Evolutionary conservation across 2,888 invertebrate genomes (phyloP).

Genomic region (Malacosoma neustria): DNA sequence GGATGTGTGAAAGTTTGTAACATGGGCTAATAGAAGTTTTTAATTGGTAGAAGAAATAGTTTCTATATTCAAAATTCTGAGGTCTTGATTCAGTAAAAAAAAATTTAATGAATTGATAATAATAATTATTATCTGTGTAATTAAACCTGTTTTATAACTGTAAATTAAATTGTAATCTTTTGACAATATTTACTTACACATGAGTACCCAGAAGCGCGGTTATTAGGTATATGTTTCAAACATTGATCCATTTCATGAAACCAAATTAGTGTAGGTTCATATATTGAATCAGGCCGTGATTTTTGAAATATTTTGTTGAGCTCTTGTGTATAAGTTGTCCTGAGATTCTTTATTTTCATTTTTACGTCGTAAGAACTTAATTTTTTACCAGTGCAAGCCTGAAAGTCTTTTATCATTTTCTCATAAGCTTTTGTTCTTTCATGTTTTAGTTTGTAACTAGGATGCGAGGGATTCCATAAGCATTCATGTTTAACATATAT

Average conservation of each 20-base stretch:
- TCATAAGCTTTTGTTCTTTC: conserved; percentile 49
- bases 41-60: no score
- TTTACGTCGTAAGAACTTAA: conserved; percentile 52
- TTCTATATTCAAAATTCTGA: no score
- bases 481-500: conserved; percentile 64
- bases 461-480: conserved; percentile 59
- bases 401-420: conserved; percentile 42
- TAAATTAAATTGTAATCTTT: no score
- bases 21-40: no score
- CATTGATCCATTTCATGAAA: conserved; percentile 58
- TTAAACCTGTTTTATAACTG: neutral
- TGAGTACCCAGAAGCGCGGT: conserved; percentile 25
- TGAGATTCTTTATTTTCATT: conserved; percentile 61
- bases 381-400: conserved; percentile 33
- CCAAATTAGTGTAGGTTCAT: conserved; percentile 54
- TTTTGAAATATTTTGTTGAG: conserved; percentile 57
- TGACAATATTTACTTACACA: conserved; percentile 13
- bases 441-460: conserved; percentile 48
- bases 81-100: no score
- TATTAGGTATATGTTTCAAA: conserved; percentile 44
- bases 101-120: neutral
- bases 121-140: neutral
- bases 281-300: conserved; percentile 46
- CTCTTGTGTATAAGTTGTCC: conserved; percentile 65
- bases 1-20: no score